Evolutionary conservation across 2,113 vertebrate species (phyloP).

Genomic region (Procavia capensis): DNA sequence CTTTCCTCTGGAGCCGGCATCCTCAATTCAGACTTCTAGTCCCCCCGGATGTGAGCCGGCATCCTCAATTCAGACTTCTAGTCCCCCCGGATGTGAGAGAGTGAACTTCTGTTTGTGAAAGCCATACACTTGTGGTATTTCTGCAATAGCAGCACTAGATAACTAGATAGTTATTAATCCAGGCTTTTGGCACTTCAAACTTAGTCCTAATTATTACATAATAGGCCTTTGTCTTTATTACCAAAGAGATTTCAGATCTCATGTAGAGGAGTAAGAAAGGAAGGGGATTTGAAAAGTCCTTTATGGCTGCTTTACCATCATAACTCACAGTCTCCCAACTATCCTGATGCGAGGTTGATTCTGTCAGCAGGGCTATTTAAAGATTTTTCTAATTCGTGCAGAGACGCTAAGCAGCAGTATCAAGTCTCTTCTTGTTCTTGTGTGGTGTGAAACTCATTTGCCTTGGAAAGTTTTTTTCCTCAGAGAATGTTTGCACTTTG

Average conservation of each 20-base stretch:
- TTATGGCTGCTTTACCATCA: slow-evolving; percentile 24
- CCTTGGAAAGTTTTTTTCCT: slow-evolving; percentile 44
- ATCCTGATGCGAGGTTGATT: slow-evolving; percentile 30
- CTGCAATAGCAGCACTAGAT: too few species aligned
- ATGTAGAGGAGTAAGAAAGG: not conserved
- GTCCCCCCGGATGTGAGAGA: too few species aligned
- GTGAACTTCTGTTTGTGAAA: too few species aligned
- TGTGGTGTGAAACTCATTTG: slow-evolving; percentile 61
- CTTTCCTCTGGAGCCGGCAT: too few species aligned
- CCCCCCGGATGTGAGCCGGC: too few species aligned
- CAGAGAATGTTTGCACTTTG: slow-evolving; percentile 63
- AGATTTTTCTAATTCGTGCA: slow-evolving; percentile 38
- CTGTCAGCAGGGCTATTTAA: slow-evolving; percentile 47
- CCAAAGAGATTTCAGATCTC: not conserved
- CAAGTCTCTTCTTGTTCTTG: slow-evolving; percentile 48
- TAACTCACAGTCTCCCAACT: not conserved
- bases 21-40: too few species aligned
- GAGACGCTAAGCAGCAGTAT: slow-evolving; percentile 45
- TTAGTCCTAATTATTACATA: not conserved
- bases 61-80: too few species aligned
- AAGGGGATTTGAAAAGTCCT: not conserved
- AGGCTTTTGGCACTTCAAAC: slow-evolving; percentile 44
- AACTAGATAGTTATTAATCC: slow-evolving; percentile 9
- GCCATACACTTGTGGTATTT: too few species aligned
- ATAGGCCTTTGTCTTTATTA: not conserved